Conservation (phyloP, 2,888 invertebrate genomes). For the Microctonus aethiopoides region DNA sequence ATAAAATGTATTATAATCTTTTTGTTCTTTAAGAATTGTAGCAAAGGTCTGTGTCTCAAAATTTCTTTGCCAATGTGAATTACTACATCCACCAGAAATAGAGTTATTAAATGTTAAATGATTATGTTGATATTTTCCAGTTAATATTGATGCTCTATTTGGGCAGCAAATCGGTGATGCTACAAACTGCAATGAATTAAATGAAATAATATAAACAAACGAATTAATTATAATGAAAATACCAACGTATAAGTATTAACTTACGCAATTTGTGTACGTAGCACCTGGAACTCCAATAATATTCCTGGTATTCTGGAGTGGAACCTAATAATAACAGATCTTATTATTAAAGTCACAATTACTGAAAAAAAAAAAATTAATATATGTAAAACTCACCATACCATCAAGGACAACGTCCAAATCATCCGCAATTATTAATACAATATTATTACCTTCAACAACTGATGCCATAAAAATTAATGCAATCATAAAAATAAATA, state of each 20-base stretch:
- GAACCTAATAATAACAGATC: constrained; percentile 68
- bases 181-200: constrained; percentile 74
- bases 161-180: constrained; percentile 91
- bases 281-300: constrained; percentile 75
- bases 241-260: constrained; percentile 55
- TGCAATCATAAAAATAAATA: not conserved
- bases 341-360: not conserved
- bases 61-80: constrained; percentile 74
- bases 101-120: constrained; percentile 84
- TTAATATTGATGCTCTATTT: constrained; percentile 86
- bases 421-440: constrained; percentile 86
- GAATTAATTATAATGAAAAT: not conserved
- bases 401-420: constrained; percentile 84
- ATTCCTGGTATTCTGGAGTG: constrained; percentile 74
- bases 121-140: constrained; percentile 88
- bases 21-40: constrained; percentile 72
- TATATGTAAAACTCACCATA: constrained; percentile 79
- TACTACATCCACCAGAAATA: constrained; percentile 80
- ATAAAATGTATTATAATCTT: constrained; percentile 85
- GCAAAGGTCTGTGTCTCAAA: constrained; percentile 79
- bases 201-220: not conserved
- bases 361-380: constrained; percentile 13
- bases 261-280: constrained; percentile 80
- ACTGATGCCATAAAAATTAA: not conserved
- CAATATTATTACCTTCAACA: constrained; percentile 71